These are phyloP conservation scores for Spinibarbus caldwelli DNA, from an alignment of 2,797 vertebrate species.

Conservation along the genomic window DNA sequence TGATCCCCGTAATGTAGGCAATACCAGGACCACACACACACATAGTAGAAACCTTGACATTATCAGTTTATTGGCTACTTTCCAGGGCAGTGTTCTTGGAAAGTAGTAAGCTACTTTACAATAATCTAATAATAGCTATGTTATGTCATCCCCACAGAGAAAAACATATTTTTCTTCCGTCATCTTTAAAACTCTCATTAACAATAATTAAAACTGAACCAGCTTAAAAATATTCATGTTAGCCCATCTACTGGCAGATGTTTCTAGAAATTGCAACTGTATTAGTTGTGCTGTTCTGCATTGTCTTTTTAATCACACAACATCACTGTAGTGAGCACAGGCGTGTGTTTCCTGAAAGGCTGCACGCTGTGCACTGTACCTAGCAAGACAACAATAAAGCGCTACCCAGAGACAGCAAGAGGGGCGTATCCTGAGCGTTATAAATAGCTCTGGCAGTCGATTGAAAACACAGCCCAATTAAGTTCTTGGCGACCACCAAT, in stretches of 20 bases:
- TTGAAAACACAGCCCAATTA: conserved; percentile 44
- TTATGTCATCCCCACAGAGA: neutral
- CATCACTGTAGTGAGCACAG: neutral
- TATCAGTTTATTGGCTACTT: neutral
- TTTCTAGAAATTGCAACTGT: neutral
- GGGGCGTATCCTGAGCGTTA: conserved; percentile 33
- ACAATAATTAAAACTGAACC: neutral
- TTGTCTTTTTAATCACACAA: neutral
- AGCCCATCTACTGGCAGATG: neutral
- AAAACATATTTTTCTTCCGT: neutral
- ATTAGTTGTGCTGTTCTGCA: neutral
- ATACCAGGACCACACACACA: neutral
- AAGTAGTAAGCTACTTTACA: neutral
- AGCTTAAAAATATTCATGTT: neutral
- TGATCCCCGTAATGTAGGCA: neutral
- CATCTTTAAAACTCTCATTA: neutral
- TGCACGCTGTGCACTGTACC: conserved; percentile 2
- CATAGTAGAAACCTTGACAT: neutral
- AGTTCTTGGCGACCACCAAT: conserved; percentile 20
- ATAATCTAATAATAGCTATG: neutral
- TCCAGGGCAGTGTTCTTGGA: neutral
- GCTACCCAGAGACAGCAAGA: conserved; percentile 11
- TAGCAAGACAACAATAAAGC: conserved; percentile 29
- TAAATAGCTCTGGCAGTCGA: conserved; percentile 49
- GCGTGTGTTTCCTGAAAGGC: neutral